phyloP scores from a whole-genome alignment of 2,888 invertebrate genomes.

The Vanessa cardui region DNA sequence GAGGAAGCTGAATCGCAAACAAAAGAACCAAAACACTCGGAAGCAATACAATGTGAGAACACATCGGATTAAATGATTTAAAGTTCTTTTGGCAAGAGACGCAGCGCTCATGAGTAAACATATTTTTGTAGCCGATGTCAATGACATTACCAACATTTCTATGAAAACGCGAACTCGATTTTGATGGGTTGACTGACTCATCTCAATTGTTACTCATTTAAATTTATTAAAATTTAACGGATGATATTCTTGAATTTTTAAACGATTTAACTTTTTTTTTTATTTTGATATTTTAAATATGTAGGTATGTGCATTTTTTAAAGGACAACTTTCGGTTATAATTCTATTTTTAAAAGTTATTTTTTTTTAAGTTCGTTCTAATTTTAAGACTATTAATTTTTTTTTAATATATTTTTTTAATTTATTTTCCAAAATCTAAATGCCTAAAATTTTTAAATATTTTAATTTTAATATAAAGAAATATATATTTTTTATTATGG shows the following conservation, averaged over 20 bases:
- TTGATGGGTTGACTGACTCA: conserved; percentile 41
- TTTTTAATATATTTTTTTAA: background rate
- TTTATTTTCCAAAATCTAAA: background rate
- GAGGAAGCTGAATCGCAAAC: conserved; percentile 63
- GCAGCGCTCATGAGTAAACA: conserved; percentile 65
- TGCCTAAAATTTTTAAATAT: too few species aligned
- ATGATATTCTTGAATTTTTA: conserved; percentile 22
- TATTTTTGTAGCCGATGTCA: conserved; percentile 62
- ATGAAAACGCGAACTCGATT: conserved; percentile 45
- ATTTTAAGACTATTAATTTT: background rate
- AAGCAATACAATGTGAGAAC: conserved; percentile 22
- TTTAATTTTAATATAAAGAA: too few species aligned
- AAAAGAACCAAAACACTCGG: conserved; percentile 55
- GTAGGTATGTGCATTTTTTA: background rate
- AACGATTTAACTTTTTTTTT: conserved; percentile 18
- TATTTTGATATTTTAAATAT: background rate
- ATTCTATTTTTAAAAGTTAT: background rate
- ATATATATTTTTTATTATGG: too few species aligned
- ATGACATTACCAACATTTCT: conserved; percentile 64
- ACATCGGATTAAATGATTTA: conserved; percentile 29
- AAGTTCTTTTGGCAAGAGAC: conserved; percentile 63
- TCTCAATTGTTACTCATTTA: conserved; percentile 44
- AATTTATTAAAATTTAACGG: conserved; percentile 36
- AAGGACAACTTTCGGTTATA: background rate
- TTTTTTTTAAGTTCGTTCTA: background rate